Base-by-base conservation (phyloP, 2,797 vertebrate species). In the Pteropus rufus region DNA sequence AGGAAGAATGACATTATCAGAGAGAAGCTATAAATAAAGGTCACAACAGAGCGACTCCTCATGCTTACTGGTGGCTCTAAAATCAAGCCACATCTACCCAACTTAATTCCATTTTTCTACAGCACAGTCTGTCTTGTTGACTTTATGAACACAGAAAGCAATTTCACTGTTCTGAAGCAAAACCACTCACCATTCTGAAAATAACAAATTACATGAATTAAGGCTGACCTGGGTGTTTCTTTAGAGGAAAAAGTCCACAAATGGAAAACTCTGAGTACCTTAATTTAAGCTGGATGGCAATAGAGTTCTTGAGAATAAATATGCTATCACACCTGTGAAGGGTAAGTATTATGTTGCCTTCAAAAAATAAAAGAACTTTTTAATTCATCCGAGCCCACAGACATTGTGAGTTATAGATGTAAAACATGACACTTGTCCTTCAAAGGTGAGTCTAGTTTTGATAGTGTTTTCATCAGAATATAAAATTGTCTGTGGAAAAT, bases 91-190 rank as follows among this genome's bases (percentile, higher is more conserved):
- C 90, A 97, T 96, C 92, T 97, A 96, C 95, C 95, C 96, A 97
- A 88, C 96, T 92, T 97, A 97, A 97, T 97, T 97, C 93, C 85
- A 93, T 97, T 97, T 97, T 97, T 94, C 90, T 92, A 79, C 39
- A 93, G 77, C 73, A 94, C 92, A 96, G 84, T 97, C 96, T 97
- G 94, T 97, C 97, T 95, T 96, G 93, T 97, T 96, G 95, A 96
- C 93, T 96, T 98, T 96, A 95, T 94, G 84, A 92, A 97, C 91
- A 96, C 75, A 95, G 88, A 98, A 97, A 96, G 93, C 96, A 97
- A 97, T 97, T 97, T 97, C 91, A 87, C 90, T 86, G 44, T 94
- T 98, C 88, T 93, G 67, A 94, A 94, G 93, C 83, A 97, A 97
- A 97, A 96, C 84, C 93, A 94, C 95, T 97, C 76, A 94, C 92